phyloP scores from a whole-genome alignment of 2,888 invertebrate genomes.

The Cephus nigrinus region DNA sequence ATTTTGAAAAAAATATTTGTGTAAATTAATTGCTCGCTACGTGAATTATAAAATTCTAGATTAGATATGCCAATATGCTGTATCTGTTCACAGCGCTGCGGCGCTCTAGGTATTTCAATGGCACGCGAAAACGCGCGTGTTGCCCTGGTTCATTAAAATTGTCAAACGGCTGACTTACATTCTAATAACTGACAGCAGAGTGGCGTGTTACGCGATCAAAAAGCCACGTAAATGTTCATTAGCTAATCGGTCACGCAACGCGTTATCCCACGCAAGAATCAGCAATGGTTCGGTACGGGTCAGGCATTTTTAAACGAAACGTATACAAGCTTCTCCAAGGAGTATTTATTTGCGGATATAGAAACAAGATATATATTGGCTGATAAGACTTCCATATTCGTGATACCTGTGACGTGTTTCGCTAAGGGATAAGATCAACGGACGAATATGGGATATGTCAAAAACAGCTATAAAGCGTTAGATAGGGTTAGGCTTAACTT shows the following conservation, averaged over 20 bases:
- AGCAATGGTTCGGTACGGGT: not conserved
- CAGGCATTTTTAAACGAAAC: not conserved
- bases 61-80: too few species aligned
- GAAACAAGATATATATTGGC: not conserved
- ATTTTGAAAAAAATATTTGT: too few species aligned
- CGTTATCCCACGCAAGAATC: not conserved
- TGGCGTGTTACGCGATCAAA: not conserved
- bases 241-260: conserved; percentile 15
- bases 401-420: not conserved
- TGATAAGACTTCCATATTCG: not conserved
- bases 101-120: too few species aligned
- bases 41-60: too few species aligned
- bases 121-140: too few species aligned
- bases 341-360: not conserved
- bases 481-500: not conserved
- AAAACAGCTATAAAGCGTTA: not conserved
- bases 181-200: not conserved
- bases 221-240: conserved; percentile 1
- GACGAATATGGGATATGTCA: not conserved
- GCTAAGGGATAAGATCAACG: not conserved
- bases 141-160: not conserved
- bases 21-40: too few species aligned
- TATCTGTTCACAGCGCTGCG: too few species aligned
- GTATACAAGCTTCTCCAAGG: not conserved
- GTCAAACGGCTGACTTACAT: not conserved